Evolutionary conservation across 2,113 vertebrate species (phyloP), one percentile per base, ranked within the genome.

Genomic region (Rynchops niger): DNA sequence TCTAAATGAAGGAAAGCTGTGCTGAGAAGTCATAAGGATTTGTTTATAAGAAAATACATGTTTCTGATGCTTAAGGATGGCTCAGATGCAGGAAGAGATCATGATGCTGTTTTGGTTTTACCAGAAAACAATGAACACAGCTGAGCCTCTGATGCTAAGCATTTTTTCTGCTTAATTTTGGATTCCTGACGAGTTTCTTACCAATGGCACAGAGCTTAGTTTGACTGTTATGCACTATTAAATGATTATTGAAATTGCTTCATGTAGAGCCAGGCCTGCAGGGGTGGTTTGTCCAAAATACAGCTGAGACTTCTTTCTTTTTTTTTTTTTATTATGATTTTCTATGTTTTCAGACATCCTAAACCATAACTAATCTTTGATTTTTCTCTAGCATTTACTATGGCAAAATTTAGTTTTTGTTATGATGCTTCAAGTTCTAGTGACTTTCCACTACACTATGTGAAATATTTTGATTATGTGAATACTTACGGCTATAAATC

Each of bases 61-160:
- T 88, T 84, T 95, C n/a, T 95, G 65, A 71, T 89, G 40, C 56
- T 72, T 88, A 77, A 93, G 52, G 83, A 72, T 84, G 49, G 56
- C 73, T 38, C 72, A 78, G 38, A 90, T n/a, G 77, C 79, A 93
- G 67, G 72, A 91, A 55, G 47, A 74, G 36, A 92, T 86, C 14
- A 0, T 91, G 61, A 74, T 2, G 1, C n/a, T 96, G 30, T 86
- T 95, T 95, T 89, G 77, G 72, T 91, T 95, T 95, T 88, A 88
- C 90, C 83, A 89, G 94, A 89, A 91, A 86, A 93, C 95, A 95
- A 74, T 90, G 83, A 63, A 62, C 53, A 56, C 53, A 95, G 86
- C 88, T 95, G 90, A 95, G 61, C 34, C 8, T 83, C 69, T 84
- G 20, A 86, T 67, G 80, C 82, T 90, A 79, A 76, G 69, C 69